Base-by-base conservation (phyloP, 2,888 invertebrate species). In the Drosophila fungiperda region DNA sequence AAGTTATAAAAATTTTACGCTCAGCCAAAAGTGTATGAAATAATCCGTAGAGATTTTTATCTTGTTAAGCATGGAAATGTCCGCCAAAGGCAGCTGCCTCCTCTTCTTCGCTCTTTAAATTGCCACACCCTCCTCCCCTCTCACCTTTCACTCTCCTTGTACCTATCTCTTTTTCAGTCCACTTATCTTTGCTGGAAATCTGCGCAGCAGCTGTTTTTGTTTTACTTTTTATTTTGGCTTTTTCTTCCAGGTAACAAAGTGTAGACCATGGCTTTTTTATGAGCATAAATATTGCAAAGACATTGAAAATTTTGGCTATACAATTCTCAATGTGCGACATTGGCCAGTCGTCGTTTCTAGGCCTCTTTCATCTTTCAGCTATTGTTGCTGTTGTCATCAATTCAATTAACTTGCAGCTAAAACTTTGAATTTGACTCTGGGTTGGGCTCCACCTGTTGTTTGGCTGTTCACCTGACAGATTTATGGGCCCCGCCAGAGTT, bases 11-110 rank as follows among this genome's bases (percentile, higher is more conserved):
- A 77, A 80, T 80, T 78, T 87, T 73, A 72, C 65, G 75, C 80
- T 64, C 73, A 67, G 73, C 69, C 64, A 81, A 85, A 85, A 84
- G 83, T 82, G 83, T 85, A 83, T 77, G 61, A 85, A 82, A 89
- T 89, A 89, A 89, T 89, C 90, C 90, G 80, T 79, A 67, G 90
- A 87, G 86, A 87, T 87, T 87, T 87, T 84, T 89, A 89, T 87
- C 90, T 82, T 80, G 80, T 89, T 89, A 89, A 89, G 82, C 89
- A 80, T 84, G 82, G 73, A 88, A 82, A 80, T 84, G 88, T 87
- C 79, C 80, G 69, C 70, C 61, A 65, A 70, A 63, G 59, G 50
- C 64, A 57, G 45, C 50, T 38, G 62, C 65, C 65, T 38, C 79
- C 62, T 40, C 77, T 35, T 29, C 61, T 49, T n/a, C 23, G 17